Evolutionary conservation across 2,888 invertebrate genomes (phyloP), one percentile per base, ranked within the genome.

Genomic region (Yponomeuta sedellus): DNA sequence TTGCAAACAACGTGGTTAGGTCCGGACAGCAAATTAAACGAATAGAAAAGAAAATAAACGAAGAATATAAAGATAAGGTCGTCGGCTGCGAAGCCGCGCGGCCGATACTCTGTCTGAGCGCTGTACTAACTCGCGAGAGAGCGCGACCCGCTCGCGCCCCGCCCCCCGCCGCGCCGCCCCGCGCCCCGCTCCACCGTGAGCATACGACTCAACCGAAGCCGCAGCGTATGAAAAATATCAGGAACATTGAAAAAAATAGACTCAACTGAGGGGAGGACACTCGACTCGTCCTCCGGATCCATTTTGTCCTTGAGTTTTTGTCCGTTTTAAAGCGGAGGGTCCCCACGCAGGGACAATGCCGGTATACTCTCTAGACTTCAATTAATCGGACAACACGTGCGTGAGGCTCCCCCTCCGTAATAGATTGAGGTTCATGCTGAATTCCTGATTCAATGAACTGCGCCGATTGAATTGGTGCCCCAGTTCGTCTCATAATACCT

Each of bases 11-110:
- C 40, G 40, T 76, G 75, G 77, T 75, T 75, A 77, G 81, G 82
- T 82, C 79, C 79, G 80, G 82, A 80, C 82, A 81, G 82, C 80
- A 88, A 91, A 91, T 87, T 81, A 91, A 91, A 91, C 83, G 88
- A 90, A 91, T 88, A 89, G 85, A 90, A 91, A 90, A 89, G 88
- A 91, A 91, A 91, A 90, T 88, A 91, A 91, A 89, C 86, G 89
- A 91, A 90, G 86, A 89, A 91, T 86, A 88, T 83, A 68, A 68
- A 69, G 68, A 65, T 82, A 88, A 91, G 87, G 82, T 86, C 81
- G 88, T 83, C 86, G 88, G 85, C 86, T 82, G 83, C 80, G 72
- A 83, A 89, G 86, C 83, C 91, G 88, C 80, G 91, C 91, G 91
- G 88, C 84, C 91, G 89, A 84, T 89, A 86, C 91, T 90, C 89